Percentiles rank a stretch among this genome's conserved stretches.
Evolutionary conservation across 2,888 invertebrate species (phyloP).

Genomic region (Polymixis lichenea): DNA sequence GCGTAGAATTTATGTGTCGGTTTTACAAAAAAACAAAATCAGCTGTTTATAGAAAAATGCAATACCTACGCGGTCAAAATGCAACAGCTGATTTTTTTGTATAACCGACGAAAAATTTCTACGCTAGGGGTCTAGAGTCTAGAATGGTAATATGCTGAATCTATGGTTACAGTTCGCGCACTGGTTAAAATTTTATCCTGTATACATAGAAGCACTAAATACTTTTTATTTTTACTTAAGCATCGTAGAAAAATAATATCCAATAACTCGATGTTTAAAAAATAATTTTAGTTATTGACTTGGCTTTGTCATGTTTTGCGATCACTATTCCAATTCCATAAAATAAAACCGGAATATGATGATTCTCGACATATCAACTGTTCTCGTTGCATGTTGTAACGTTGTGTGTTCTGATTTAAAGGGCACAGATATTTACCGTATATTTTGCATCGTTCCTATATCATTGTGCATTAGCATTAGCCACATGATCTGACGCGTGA

Average conservation of each 20-base stretch:
- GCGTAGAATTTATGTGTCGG: too few relatives aligned
- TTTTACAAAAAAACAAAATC: too few relatives aligned
- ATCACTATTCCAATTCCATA: neutral
- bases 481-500: too few relatives aligned
- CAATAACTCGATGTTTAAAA: neutral
- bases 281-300: neutral
- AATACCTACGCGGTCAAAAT: too few relatives aligned
- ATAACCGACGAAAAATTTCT: too few relatives aligned
- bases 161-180: too few relatives aligned
- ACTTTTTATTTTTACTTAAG: neutral
- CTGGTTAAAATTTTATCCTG: too few relatives aligned
- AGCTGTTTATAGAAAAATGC: too few relatives aligned
- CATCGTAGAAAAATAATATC: neutral
- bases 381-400: slow-evolving; percentile 7
- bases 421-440: neutral
- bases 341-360: neutral
- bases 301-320: neutral
- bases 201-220: neutral
- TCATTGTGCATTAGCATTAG: slow-evolving; percentile 1
- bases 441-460: neutral
- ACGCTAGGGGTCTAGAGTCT: too few relatives aligned
- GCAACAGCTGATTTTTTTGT: too few relatives aligned
- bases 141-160: too few relatives aligned
- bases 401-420: too few relatives aligned
- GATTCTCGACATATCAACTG: neutral